These are phyloP conservation scores for Pyrrhosoma nymphula DNA, from an alignment of 2,888 invertebrate species.

Conservation along the genomic window DNA sequence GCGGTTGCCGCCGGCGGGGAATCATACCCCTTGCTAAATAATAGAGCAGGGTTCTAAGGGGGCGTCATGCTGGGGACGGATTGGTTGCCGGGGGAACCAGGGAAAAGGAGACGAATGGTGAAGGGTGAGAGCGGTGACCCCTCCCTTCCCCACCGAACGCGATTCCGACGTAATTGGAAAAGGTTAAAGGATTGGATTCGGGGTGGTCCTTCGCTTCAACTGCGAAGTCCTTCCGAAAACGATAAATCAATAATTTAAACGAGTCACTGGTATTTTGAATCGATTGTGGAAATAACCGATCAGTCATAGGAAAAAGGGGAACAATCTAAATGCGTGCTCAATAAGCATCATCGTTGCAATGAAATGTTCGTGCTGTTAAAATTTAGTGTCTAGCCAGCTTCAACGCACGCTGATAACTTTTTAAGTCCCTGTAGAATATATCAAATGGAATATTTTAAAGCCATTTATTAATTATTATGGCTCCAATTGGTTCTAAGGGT, in stretches of 20 bases:
- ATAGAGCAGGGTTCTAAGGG: constrained; percentile 12
- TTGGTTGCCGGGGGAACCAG: background rate
- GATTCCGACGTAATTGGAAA: background rate
- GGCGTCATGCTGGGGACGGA: background rate
- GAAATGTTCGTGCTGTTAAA: background rate
- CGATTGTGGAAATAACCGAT: constrained; percentile 9
- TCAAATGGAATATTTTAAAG: background rate
- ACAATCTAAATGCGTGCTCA: background rate
- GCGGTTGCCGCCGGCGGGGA: constrained; percentile 24
- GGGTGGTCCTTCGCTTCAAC: background rate
- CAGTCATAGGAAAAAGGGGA: background rate
- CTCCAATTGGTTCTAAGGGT: background rate
- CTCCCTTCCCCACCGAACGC: background rate
- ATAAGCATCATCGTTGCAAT: background rate
- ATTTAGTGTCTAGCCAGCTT: background rate
- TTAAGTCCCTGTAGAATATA: background rate
- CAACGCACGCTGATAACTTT: background rate
- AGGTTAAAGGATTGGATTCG: background rate
- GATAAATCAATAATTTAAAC: constrained; percentile 35
- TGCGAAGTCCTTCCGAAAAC: constrained; percentile 19
- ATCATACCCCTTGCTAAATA: constrained; percentile 30
- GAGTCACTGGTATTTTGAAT: background rate
- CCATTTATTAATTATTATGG: background rate
- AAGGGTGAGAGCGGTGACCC: background rate
- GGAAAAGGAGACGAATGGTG: background rate